A percentile compares a stretch with the other conserved stretches of the same genome.
Conservation (phyloP, 2,888 invertebrate genomes). For the Eupithecia tripunctaria region DNA sequence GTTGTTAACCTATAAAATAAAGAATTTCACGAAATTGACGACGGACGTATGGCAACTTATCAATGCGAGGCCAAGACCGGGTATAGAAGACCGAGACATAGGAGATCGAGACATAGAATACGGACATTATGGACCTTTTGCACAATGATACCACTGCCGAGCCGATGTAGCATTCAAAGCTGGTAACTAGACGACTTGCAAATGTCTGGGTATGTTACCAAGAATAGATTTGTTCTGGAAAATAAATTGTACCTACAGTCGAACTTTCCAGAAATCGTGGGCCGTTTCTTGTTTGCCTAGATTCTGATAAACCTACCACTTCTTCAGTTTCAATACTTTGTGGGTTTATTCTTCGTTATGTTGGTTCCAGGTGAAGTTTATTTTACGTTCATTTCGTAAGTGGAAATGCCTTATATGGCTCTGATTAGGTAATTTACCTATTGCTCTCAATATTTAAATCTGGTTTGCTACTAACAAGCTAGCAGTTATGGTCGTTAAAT, state of each 20-base stretch:
- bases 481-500: conserved; percentile 4
- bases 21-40: not conserved
- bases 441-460: conserved; percentile 2
- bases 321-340: not conserved
- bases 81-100: no score
- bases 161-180: not conserved
- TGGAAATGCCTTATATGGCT: not conserved
- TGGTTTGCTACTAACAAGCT: not conserved
- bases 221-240: conserved; percentile 51
- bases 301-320: no score
- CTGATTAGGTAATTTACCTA: not conserved
- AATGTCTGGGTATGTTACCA: conserved; percentile 53
- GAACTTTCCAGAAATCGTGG: conserved; percentile 29
- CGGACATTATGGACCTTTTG: not conserved
- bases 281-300: conserved; percentile 9
- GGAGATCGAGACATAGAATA: no score
- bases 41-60: not conserved
- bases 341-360: not conserved
- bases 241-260: conserved; percentile 30
- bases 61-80: not conserved
- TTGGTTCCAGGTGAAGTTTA: not conserved
- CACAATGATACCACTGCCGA: not conserved
- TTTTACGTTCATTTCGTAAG: not conserved
- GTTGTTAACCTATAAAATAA: no score
- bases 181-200: conserved; percentile 47